Base-by-base conservation (phyloP, 1,140 invertebrate species). In the Wiebesia pumilae region DNA sequence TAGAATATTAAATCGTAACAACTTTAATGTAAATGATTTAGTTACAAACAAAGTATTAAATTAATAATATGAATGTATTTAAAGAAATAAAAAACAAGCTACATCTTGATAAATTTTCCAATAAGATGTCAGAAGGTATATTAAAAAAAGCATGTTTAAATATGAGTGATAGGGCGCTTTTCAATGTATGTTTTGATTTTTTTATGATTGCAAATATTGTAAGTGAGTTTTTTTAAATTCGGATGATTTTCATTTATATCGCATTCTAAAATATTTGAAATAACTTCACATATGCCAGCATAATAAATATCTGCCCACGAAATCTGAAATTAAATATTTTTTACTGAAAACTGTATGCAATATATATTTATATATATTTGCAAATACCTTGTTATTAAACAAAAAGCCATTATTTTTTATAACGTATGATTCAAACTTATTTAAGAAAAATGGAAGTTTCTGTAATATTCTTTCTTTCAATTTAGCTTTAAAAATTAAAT, bases 361-460 rank as follows among this genome's bases (percentile, higher is more conserved):
- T 16, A n/a, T 71, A 19, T 33, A 16, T 51, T 21, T 58, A 35
- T 30, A 51, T 40, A 73, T 33, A 24, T 40, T 21, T 27, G 9
- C 21, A 78, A 82, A 88, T 88, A 94, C 94, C 89, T 94, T 91
- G 80, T 93, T 93, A 73, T 94, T 94, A 16, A 95, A 92, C 21
- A 95, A 93, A 51, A 93, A 93, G 0, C 93, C 94, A 0, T 90
- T 92, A 80, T 95, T 95, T 43, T 92, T 90, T 71, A 93, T 91
- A 0, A 94, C 90, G 84, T 92, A 88, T 14, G 90, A 89, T 81
- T 95, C 94, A 21, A 95, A 92, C 86, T 91, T 94, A 24, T 91
- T 89, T 83, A 95, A 87, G 30, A 91, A 93, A 35, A 91, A 93
- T 9, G 92, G 92, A 67, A 88, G 81, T 80, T 91, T 90, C 33